A percentile compares a stretch with the other conserved stretches of the same genome.
Evolutionary conservation across 2,888 invertebrate species (phyloP).

Genomic region (Poecilus cupreus): DNA sequence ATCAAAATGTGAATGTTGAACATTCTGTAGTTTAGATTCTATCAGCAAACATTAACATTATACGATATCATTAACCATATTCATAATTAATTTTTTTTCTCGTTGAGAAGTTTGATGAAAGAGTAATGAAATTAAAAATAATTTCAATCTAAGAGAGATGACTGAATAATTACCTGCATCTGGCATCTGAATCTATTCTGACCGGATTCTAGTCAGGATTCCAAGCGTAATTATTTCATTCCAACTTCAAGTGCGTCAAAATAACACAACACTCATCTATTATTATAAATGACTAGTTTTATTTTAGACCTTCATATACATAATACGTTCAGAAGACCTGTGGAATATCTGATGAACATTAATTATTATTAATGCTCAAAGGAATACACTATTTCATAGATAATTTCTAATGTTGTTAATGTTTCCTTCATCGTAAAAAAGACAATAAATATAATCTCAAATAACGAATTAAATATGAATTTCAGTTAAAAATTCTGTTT

Average conservation of each 20-base stretch:
- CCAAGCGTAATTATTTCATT: slow-evolving; percentile 29
- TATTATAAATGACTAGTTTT: slow-evolving; percentile 31
- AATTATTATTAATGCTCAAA: slow-evolving; percentile 18
- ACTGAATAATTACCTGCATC: slow-evolving; percentile 7
- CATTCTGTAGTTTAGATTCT: too few species aligned
- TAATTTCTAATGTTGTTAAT: not conserved
- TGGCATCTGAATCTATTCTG: not conserved
- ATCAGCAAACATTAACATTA: too few species aligned
- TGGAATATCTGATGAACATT: slow-evolving; percentile 6
- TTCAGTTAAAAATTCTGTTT: too few species aligned
- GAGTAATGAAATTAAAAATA: slow-evolving; percentile 20
- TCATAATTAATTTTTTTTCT: not conserved
- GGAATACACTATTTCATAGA: not conserved
- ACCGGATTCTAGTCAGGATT: not conserved
- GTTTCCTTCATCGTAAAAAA: not conserved
- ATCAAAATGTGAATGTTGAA: too few species aligned
- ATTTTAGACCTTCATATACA: slow-evolving; percentile 20
- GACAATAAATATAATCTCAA: too few species aligned
- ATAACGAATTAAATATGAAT: too few species aligned
- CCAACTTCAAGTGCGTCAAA: slow-evolving; percentile 33
- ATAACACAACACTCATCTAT: slow-evolving; percentile 6
- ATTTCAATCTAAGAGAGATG: not conserved
- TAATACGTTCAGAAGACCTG: slow-evolving; percentile 17
- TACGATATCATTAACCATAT: not conserved
- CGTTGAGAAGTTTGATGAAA: slow-evolving; percentile 15